Base-by-base conservation (phyloP, 2,888 invertebrate genomes). In the Orchesellides sinensis region DNA sequence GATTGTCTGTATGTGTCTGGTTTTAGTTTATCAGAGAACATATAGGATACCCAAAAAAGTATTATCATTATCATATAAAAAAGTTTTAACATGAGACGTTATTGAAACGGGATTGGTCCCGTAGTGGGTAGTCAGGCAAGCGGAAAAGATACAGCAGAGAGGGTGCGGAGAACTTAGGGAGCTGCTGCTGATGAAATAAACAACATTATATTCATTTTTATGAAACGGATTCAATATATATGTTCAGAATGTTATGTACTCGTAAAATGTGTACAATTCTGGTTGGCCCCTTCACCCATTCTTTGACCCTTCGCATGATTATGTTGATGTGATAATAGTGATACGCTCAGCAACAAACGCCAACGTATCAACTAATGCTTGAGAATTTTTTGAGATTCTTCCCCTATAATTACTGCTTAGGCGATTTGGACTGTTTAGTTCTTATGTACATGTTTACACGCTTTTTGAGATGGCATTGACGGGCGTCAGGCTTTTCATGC, bases 21-120 rank as follows among this genome's bases (percentile, higher is more conserved):
- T n/a, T n/a, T n/a, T n/a, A n/a, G n/a, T n/a, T n/a, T n/a, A n/a
- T n/a, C n/a, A n/a, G n/a, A n/a, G n/a, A n/a, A n/a, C n/a, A n/a
- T n/a, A n/a, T n/a, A 2, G 10, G n/a, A 40, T 40, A 10, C 4
- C 10, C n/a, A 40, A 10, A 5, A 14, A n/a, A 8, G 40, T n/a
- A 40, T 32, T 32, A 6, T 32, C 10, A 40, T 14, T 40, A 8
- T 40, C 1, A 66, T 47, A 72, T 2, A 19, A 40, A 40, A 72
- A 59, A 25, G 59, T 35, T 23, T 29, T 56, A 27, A 17, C 47
- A 6, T 45, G 47, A 63, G 40, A 66, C 47, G 29, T 47, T 47
- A 66, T 66, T 47, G 66, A 49, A 66, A 47, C 66, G 66, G 47
- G 66, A 66, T 47, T 66, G 66, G 66, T 66, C 66, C 66, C 25